phyloP scores from a whole-genome alignment of 2,113 vertebrate species.

The Eulemur macaco region DNA sequence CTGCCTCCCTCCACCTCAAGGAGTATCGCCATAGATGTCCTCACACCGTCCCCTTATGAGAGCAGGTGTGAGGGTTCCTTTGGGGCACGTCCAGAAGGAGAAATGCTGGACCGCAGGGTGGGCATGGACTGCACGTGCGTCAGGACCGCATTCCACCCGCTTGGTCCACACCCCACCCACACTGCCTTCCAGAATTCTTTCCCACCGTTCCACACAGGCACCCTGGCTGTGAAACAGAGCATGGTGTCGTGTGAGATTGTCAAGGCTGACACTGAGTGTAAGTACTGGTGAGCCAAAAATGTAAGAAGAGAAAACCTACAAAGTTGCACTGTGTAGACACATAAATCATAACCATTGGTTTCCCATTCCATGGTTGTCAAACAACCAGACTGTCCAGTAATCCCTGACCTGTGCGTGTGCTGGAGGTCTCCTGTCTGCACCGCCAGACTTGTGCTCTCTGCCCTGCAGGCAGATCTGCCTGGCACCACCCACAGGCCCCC shows the following conservation, averaged over 20 bases:
- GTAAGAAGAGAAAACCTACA: neutral
- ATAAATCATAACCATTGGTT: neutral
- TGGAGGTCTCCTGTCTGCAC: neutral
- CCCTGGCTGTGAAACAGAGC: neutral
- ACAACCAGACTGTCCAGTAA: neutral
- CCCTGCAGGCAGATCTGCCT: neutral
- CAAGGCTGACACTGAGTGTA: neutral
- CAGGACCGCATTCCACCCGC: fast-evolving
- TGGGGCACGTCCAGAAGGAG: neutral
- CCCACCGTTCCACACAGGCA: neutral
- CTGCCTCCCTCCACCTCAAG: neutral
- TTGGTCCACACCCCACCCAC: neutral
- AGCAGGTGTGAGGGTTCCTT: neutral
- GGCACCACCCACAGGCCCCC: neutral
- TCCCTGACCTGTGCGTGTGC: fast-evolving
- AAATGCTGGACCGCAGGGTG: neutral
- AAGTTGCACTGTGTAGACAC: neutral
- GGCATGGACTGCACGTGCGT: neutral
- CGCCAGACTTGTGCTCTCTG: neutral
- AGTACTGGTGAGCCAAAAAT: neutral
- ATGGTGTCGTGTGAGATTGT: neutral
- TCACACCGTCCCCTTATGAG: neutral
- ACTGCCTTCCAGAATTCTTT: neutral
- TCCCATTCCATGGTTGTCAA: neutral
- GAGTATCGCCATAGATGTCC: neutral